These are phyloP conservation scores for Crotophaga sulcirostris DNA, from an alignment of 2,113 vertebrate species.

Conservation along the genomic window DNA sequence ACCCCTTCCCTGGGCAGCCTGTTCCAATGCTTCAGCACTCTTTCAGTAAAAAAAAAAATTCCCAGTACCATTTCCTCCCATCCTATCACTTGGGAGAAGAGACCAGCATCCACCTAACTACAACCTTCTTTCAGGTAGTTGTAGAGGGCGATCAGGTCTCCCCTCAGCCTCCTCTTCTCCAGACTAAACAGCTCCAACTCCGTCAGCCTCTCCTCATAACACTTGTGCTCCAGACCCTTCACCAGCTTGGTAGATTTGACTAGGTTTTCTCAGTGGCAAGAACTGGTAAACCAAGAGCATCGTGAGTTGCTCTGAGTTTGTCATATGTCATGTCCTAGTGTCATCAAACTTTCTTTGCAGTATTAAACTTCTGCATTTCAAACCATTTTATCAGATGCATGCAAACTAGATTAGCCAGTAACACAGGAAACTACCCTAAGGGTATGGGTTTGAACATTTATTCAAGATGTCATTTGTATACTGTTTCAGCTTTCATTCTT, in stretches of 20 bases:
- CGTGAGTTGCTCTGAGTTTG: neutral
- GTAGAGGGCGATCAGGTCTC: too few relatives aligned
- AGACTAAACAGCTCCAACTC: too few relatives aligned
- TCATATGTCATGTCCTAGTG: conserved; percentile 60
- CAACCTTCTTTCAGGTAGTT: too few relatives aligned
- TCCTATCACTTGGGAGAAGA: too few relatives aligned
- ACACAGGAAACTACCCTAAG: conserved; percentile 70
- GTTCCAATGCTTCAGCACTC: too few relatives aligned
- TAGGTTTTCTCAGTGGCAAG: neutral
- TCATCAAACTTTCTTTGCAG: conserved; percentile 67
- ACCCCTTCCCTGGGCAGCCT: too few relatives aligned
- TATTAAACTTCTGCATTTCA: conserved; percentile 70
- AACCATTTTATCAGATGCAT: conserved; percentile 67
- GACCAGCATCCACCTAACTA: too few relatives aligned
- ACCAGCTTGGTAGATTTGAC: neutral
- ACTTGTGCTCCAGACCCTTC: too few relatives aligned
- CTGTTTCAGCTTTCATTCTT: conserved; percentile 70
- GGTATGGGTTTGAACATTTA: conserved; percentile 72
- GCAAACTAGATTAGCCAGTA: conserved; percentile 71
- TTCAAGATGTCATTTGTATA: conserved; percentile 72
- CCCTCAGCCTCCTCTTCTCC: too few relatives aligned
- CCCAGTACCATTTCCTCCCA: too few relatives aligned
- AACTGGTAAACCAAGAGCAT: neutral
- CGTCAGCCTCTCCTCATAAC: too few relatives aligned
- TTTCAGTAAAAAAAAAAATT: too few relatives aligned